Evolutionary conservation across 2,797 vertebrate genomes (phyloP).

Genomic region (Triplophysa bombifrons): DNA sequence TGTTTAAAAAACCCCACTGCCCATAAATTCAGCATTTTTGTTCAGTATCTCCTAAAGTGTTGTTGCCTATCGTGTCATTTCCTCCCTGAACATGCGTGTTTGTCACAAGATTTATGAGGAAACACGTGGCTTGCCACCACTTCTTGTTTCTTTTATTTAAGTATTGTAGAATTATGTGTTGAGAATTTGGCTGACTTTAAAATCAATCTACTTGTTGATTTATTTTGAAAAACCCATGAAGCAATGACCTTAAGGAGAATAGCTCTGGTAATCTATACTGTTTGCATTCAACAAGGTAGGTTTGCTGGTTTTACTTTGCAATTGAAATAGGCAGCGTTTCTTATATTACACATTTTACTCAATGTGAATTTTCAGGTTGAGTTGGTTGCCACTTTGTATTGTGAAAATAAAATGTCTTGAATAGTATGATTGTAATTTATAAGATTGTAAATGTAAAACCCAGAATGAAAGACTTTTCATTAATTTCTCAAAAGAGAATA

Average conservation of each 20-base stretch:
- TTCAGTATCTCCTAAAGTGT: neutral
- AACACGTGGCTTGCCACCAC: neutral
- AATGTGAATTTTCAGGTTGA: neutral
- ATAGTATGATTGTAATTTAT: neutral
- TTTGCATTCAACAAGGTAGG: conserved; percentile 14
- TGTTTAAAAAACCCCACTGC: neutral
- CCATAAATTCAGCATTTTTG: neutral
- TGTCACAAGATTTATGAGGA: neutral
- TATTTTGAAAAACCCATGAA: neutral
- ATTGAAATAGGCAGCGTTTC: neutral
- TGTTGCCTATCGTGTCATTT: fast-evolving
- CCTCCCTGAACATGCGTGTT: neutral
- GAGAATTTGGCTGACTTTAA: too few relatives aligned
- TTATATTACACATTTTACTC: neutral
- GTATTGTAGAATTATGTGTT: too few relatives aligned
- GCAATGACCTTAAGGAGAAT: neutral
- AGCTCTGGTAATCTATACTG: neutral
- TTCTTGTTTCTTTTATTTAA: neutral
- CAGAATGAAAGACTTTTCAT: too few relatives aligned
- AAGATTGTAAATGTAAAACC: too few relatives aligned
- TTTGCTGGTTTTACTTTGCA: neutral
- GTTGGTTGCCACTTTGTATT: neutral
- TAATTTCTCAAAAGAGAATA: neutral
- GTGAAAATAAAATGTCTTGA: neutral
- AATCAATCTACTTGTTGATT: neutral